Evolutionary conservation across 2,113 vertebrate genomes (phyloP).

Genomic region (Chaenocephalus aceratus): DNA sequence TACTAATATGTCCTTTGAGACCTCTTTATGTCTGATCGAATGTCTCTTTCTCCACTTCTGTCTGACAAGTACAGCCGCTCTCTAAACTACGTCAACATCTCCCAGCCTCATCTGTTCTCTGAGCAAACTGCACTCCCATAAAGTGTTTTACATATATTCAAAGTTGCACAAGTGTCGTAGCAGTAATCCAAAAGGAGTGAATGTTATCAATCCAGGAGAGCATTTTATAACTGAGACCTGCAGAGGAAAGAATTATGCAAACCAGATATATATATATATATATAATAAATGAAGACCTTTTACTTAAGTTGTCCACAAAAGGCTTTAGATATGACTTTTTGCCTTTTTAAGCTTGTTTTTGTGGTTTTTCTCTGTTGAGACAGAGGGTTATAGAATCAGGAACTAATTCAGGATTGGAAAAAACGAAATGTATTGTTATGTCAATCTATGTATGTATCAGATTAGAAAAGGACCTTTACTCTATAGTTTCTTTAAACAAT

Average conservation of each 20-base stretch:
- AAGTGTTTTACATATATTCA: constrained; percentile 73
- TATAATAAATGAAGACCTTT: background rate
- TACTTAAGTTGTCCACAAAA: background rate
- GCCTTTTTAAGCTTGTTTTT: no score
- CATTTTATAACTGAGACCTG: constrained; percentile 26
- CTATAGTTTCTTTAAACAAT: background rate
- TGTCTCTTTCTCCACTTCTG: background rate
- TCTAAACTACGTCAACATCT: constrained; percentile 39
- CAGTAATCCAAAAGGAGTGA: constrained; percentile 17
- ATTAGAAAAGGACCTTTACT: background rate
- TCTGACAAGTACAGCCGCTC: constrained; percentile 26
- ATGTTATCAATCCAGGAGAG: constrained; percentile 54
- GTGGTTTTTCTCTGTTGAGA: no score
- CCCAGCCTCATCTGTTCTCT: constrained; percentile 24
- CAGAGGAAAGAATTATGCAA: background rate
- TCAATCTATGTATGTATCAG: background rate
- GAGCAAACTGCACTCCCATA: constrained; percentile 34
- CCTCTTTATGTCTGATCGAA: background rate
- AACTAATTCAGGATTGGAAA: no score
- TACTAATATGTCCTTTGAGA: background rate
- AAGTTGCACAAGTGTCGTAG: constrained; percentile 37
- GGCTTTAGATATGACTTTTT: no score
- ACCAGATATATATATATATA: background rate
- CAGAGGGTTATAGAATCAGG: background rate
- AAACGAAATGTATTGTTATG: background rate